phyloP scores from a whole-genome alignment of 2,797 vertebrate species.

The Eupleurogrammus muticus region DNA sequence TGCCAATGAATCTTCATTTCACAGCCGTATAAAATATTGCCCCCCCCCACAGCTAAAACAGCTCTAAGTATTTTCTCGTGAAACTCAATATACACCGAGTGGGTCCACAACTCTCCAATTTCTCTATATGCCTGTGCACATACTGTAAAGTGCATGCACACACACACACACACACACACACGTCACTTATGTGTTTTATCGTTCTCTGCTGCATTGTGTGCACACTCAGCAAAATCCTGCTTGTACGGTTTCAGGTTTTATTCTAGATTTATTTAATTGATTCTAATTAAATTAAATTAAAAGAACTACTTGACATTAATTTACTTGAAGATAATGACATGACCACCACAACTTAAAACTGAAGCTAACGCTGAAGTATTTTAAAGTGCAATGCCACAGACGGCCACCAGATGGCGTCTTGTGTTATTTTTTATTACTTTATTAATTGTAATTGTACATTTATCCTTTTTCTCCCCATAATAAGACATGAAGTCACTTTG shows the following conservation, averaged over 20 bases:
- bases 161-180: neutral
- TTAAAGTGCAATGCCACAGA: neutral
- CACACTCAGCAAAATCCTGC: neutral
- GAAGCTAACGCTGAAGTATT: neutral
- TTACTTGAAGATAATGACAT: too few species aligned
- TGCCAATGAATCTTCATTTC: constrained; percentile 35
- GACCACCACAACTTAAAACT: neutral
- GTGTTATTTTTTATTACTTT: too few species aligned
- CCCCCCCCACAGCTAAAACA: constrained; percentile 12
- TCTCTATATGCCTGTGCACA: constrained; percentile 7
- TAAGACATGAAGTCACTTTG: too few species aligned
- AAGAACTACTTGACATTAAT: neutral
- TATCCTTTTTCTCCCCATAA: too few species aligned
- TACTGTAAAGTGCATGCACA: neutral
- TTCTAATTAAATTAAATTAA: too few species aligned
- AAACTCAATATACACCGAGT: constrained; percentile 33
- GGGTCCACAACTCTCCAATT: constrained; percentile 17
- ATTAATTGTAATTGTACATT: too few species aligned
- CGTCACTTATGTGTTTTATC: constrained; percentile 34
- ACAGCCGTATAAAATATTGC: constrained; percentile 31
- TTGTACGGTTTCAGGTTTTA: neutral
- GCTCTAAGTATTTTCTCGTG: constrained; percentile 20
- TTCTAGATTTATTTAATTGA: neutral
- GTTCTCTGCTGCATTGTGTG: constrained; percentile 24
- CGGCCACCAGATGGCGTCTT: too few species aligned